Conservation (phyloP, 1,140 invertebrate genomes). For the Maconellicoccus hirsutus region DNA sequence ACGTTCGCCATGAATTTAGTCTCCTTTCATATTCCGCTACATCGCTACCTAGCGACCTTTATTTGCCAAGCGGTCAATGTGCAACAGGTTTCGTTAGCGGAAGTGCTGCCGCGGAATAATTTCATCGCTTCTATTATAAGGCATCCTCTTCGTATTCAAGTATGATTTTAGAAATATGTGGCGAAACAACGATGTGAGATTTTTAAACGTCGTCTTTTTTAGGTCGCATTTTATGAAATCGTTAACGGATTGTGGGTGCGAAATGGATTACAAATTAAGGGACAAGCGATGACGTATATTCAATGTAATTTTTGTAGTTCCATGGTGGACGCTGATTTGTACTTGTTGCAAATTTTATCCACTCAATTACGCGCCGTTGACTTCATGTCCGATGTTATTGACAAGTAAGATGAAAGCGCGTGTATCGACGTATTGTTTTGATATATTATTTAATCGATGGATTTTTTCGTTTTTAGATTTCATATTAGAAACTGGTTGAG, state of each 20-base stretch:
- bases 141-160: slow-evolving; percentile 42
- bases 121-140: slow-evolving; percentile 69
- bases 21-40: slow-evolving; percentile 89
- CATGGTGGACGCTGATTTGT: slow-evolving; percentile 94
- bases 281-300: slow-evolving; percentile 97
- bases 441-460: too few species aligned
- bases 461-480: slow-evolving; percentile 47
- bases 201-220: slow-evolving; percentile 30
- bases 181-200: not conserved
- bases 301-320: slow-evolving; percentile 98
- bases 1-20: slow-evolving; percentile 67
- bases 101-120: slow-evolving; percentile 65
- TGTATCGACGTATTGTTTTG: too few species aligned
- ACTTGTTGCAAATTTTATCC: slow-evolving; percentile 83
- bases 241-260: slow-evolving; percentile 86
- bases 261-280: slow-evolving; percentile 93
- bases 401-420: slow-evolving; percentile 55
- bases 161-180: not conserved
- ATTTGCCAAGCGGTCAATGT: slow-evolving; percentile 75
- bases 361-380: slow-evolving; percentile 72
- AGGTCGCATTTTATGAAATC: slow-evolving; percentile 93
- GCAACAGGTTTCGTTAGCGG: slow-evolving; percentile 60
- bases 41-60: slow-evolving; percentile 87
- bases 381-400: slow-evolving; percentile 75
- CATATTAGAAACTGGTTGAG: slow-evolving; percentile 76